A percentile compares a stretch with the other conserved stretches of the same genome.
These are phyloP conservation scores for Corynorhinus townsendii DNA, from an alignment of 2,113 vertebrate genomes.

Conservation along the genomic window DNA sequence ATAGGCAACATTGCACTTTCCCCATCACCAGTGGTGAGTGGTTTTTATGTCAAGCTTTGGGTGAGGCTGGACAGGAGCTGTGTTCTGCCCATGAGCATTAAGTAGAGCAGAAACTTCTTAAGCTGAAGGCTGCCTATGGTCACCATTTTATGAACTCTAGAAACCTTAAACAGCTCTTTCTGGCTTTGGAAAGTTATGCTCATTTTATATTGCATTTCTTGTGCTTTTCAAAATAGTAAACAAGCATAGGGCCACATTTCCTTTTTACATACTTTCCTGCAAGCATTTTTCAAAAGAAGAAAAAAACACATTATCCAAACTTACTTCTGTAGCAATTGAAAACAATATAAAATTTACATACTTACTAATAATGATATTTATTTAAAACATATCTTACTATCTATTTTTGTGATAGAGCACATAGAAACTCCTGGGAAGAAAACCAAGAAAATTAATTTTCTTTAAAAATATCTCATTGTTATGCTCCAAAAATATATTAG, in stretches of 20 bases:
- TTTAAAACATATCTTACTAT: neutral
- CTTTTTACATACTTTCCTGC: neutral
- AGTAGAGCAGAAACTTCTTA: neutral
- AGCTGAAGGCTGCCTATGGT: too few species aligned
- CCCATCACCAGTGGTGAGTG: constrained; percentile 95
- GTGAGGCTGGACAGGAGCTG: neutral
- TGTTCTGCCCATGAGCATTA: neutral
- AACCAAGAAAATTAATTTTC: constrained; percentile 12
- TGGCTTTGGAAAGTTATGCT: neutral
- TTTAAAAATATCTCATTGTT: neutral
- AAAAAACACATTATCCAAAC: neutral
- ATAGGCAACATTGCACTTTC: constrained; percentile 94
- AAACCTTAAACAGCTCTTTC: neutral
- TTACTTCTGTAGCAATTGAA: constrained; percentile 5
- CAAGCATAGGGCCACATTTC: neutral
- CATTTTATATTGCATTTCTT: neutral
- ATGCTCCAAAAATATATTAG: neutral
- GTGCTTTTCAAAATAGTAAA: constrained; percentile 20
- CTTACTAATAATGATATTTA: neutral
- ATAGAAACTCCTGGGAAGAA: constrained; percentile 20
- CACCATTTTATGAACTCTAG: neutral
- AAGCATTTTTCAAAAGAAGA: constrained; percentile 1
- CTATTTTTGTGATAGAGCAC: neutral
- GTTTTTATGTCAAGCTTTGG: fast-evolving
- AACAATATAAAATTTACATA: neutral